phyloP scores from a whole-genome alignment of 2,797 vertebrate genomes.

The Sternotherus odoratus region DNA sequence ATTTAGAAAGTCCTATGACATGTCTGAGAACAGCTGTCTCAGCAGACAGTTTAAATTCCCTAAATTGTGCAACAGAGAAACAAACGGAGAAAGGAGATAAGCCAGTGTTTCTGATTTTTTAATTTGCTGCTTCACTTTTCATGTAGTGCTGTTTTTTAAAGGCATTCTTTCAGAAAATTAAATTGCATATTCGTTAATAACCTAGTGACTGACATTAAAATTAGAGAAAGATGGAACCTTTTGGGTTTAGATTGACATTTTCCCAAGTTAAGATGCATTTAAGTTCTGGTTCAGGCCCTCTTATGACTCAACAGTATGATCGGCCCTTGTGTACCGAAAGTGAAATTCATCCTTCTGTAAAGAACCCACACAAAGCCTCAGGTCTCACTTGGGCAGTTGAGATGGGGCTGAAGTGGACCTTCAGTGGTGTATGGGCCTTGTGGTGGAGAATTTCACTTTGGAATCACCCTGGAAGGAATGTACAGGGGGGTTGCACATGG shows the following conservation, averaged over 20 bases:
- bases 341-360: not conserved
- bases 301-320: not conserved
- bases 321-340: not conserved
- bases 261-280: not conserved
- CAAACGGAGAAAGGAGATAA: not conserved
- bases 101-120: not conserved
- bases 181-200: not conserved
- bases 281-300: not conserved
- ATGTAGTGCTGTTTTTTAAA: not conserved
- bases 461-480: not conserved
- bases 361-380: not conserved
- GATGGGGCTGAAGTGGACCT: not conserved
- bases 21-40: constrained; percentile 15
- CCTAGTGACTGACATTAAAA: not conserved
- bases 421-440: not conserved
- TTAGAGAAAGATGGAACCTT: not conserved
- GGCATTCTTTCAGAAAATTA: constrained; percentile 35
- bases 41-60: constrained; percentile 27
- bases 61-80: not conserved
- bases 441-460: not conserved
- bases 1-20: not conserved
- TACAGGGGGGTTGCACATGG: not conserved
- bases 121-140: constrained; percentile 34
- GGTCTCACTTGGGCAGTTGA: not conserved
- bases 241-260: not conserved